Percentiles rank a stretch among this genome's conserved stretches.
Conservation (phyloP, 2,888 invertebrate species). For the Steinernema carpocapsae region DNA sequence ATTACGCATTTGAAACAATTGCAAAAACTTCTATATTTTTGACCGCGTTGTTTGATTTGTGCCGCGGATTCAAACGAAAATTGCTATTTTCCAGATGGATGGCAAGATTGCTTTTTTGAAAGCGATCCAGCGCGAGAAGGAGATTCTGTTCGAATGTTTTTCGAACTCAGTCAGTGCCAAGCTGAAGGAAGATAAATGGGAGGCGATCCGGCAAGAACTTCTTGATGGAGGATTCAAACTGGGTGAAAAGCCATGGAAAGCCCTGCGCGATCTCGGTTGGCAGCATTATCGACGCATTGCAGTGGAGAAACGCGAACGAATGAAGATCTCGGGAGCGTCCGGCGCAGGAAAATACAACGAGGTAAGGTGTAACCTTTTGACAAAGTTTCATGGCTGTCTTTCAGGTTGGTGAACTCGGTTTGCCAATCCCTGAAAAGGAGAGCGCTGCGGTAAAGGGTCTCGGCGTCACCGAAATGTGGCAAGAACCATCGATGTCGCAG, state of each 20-base stretch:
- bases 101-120: background rate
- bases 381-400: background rate
- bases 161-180: background rate
- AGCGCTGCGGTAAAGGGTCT: too few species aligned
- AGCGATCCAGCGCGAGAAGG: background rate
- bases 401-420: too few species aligned
- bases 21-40: too few species aligned
- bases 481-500: too few species aligned
- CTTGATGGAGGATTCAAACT: background rate
- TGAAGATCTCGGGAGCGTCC: background rate
- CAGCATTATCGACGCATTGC: background rate
- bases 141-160: background rate
- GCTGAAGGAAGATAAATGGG: background rate
- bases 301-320: background rate
- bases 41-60: too few species aligned
- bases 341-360: background rate
- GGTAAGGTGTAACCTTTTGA: background rate
- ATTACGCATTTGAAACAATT: too few species aligned
- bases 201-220: background rate
- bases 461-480: too few species aligned
- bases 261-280: background rate
- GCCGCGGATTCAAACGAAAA: too few species aligned
- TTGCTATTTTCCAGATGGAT: too few species aligned
- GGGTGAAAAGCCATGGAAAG: background rate
- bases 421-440: too few species aligned